Evolutionary conservation across 2,888 invertebrate genomes (phyloP).

Genomic region (Artemia sinica): DNA sequence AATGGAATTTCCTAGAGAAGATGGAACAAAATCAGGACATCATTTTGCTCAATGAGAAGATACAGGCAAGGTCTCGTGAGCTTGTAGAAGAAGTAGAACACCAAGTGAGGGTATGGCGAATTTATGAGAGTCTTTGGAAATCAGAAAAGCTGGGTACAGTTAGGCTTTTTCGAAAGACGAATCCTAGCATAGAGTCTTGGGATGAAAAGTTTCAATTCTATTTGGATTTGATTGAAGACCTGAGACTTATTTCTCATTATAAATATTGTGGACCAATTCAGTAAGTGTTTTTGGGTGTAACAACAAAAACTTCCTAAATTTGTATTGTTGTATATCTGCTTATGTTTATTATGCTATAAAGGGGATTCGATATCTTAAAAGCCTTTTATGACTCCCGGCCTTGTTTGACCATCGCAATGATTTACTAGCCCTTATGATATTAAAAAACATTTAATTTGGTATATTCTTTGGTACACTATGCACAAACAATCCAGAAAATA

Average conservation of each 20-base stretch:
- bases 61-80: not conserved
- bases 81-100: not conserved
- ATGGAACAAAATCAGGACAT: not conserved
- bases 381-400: too few relatives aligned
- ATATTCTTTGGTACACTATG: too few relatives aligned
- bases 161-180: not conserved
- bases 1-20: not conserved
- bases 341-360: too few relatives aligned
- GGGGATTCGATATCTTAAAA: too few relatives aligned
- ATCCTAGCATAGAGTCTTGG: not conserved
- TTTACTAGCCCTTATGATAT: too few relatives aligned
- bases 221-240: not conserved
- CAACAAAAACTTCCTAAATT: too few relatives aligned
- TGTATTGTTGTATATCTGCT: too few relatives aligned
- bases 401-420: too few relatives aligned
- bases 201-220: not conserved
- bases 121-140: conserved; percentile 7
- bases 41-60: not conserved
- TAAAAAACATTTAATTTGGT: too few relatives aligned
- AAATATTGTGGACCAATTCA: not conserved
- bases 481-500: too few relatives aligned
- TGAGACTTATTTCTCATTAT: not conserved
- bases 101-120: not conserved
- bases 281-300: not conserved
- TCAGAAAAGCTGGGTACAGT: not conserved